A percentile compares a stretch with the other conserved stretches of the same genome.
Evolutionary conservation across 2,113 vertebrate genomes (phyloP).

Genomic region (Motacilla alba): DNA sequence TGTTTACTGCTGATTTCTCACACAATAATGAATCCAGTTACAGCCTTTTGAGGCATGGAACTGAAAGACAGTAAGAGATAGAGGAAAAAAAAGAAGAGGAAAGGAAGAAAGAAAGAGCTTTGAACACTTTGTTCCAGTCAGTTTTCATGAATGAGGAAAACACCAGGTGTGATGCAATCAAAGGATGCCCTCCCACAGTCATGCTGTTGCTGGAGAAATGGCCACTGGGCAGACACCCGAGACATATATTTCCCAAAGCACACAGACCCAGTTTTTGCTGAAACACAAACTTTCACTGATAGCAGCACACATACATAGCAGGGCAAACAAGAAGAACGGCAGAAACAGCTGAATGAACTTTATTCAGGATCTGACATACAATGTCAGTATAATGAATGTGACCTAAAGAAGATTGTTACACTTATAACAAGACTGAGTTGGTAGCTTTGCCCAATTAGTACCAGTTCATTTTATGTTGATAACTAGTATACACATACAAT

Average conservation of each 20-base stretch:
- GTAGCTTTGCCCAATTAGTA: slow-evolving; percentile 71
- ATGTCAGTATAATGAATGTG: slow-evolving; percentile 49
- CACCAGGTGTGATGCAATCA: neutral
- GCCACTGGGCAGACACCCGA: neutral
- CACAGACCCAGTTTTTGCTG: neutral
- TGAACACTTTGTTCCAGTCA: slow-evolving; percentile 48
- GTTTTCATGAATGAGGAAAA: slow-evolving; percentile 34
- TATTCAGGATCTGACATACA: slow-evolving; percentile 40
- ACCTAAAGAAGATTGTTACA: slow-evolving; percentile 41
- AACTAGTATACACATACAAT: slow-evolving; percentile 62
- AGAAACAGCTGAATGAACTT: slow-evolving; percentile 46
- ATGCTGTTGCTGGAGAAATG: neutral
- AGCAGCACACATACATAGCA: neutral
- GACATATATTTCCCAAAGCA: neutral
- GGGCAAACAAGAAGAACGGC: neutral
- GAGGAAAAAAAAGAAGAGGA: neutral
- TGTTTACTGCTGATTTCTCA: neutral
- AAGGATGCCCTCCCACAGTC: neutral
- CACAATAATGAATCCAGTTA: neutral
- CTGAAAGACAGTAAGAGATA: neutral
- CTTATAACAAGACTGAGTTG: slow-evolving; percentile 50
- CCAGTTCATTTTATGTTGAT: slow-evolving; percentile 65
- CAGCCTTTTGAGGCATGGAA: slow-evolving; percentile 9
- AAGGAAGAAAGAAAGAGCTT: neutral
- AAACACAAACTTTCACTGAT: neutral